Conservation (phyloP, 2,888 invertebrate genomes). For the Drosophila ezoana region DNA sequence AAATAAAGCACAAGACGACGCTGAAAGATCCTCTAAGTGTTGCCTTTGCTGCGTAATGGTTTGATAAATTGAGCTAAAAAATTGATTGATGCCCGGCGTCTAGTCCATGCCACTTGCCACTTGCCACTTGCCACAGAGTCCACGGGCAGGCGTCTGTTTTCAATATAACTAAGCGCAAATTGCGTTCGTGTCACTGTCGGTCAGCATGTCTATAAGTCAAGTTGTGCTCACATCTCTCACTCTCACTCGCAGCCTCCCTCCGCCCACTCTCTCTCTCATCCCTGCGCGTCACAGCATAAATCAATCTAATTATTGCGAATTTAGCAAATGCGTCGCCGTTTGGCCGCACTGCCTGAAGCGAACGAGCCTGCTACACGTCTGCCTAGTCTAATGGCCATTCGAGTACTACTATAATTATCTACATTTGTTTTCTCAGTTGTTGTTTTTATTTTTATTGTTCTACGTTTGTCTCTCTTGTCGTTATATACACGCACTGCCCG, state of each 20-base stretch:
- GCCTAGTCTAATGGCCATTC: slow-evolving; percentile 61
- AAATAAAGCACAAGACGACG: slow-evolving; percentile 18
- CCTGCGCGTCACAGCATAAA: slow-evolving; percentile 67
- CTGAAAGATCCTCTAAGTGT: background rate
- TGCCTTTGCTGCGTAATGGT: slow-evolving; percentile 61
- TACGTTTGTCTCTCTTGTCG: slow-evolving; percentile 38
- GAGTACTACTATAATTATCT: slow-evolving; percentile 68
- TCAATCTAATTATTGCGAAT: slow-evolving; percentile 79
- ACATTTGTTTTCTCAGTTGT: slow-evolving; percentile 50
- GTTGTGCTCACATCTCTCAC: slow-evolving; percentile 6
- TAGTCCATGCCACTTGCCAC: no score
- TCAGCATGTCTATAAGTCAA: slow-evolving; percentile 66
- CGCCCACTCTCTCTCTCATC: background rate
- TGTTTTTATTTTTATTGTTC: slow-evolving; percentile 27
- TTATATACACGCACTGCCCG: slow-evolving; percentile 53
- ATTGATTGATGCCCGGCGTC: slow-evolving; percentile 68
- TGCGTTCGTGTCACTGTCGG: slow-evolving; percentile 49
- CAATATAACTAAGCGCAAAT: slow-evolving; percentile 51
- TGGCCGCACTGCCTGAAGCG: background rate
- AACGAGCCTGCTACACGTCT: slow-evolving; percentile 1
- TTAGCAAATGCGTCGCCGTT: slow-evolving; percentile 58
- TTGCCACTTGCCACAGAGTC: no score
- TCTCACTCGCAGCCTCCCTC: background rate
- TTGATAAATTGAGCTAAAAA: slow-evolving; percentile 77
- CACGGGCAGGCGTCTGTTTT: slow-evolving; percentile 35